Evolutionary conservation across 2,888 invertebrate genomes (phyloP), one percentile per base, ranked within the genome.

Genomic region (Tinea trinotella): DNA sequence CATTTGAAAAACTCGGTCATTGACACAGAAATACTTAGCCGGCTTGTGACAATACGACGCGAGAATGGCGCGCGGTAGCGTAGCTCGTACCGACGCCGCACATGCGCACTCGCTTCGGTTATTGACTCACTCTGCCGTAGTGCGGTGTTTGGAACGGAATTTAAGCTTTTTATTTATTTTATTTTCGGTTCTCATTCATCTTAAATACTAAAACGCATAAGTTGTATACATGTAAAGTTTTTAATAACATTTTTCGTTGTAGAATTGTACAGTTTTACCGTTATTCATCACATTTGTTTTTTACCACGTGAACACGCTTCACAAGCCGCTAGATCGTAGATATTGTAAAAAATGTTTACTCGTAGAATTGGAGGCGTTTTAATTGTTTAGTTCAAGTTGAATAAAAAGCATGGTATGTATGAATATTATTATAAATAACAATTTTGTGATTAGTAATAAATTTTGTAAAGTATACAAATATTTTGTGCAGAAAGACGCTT

Each of bases 21-120:
- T 30, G 30, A 30, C 30, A 30, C 7, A 10, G 30, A 30, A 7
- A 10, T 4, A 10, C 30, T 2, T 30, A n/a, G n/a, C n/a, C 7
- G 30, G 30, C 7, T 7, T 2, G 30, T 30, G 30, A n/a, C 7
- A 30, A 30, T n/a, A 10, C 4, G 30, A 7, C 30, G 7, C 4
- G 30, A 7, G 30, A 10, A 4, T 2, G 30, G 30, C 4, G 4
- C 3, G 30, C 2, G 30, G 7, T 4, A n/a, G 30, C 7, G 15
- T 40, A 15, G 40, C 40, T n/a, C 40, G 40, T 40, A 40, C 40
- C 40, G 40, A 13, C 40, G 40, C 40, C 40, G 40, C 40, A 13
- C 40, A 40, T 40, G 40, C 40, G 40, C 13, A 40, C 15, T 40
- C 40, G 30, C n/a, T 40, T 40, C 40, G 7, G 4, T 30, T 30